phyloP scores from a whole-genome alignment of 2,888 invertebrate species.

The Tiliacea aurago region DNA sequence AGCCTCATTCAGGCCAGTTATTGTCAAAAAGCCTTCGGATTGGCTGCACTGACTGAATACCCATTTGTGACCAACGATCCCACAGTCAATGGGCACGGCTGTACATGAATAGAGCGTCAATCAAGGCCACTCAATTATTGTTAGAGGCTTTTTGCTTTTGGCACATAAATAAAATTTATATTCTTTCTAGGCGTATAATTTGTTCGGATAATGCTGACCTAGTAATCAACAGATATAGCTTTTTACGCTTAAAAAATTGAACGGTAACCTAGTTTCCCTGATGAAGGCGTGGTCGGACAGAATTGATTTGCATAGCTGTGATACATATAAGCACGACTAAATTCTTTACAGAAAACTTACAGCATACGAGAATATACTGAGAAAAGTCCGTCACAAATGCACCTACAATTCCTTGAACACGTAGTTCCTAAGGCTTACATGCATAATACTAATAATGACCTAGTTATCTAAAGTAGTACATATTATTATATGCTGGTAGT shows the following conservation, averaged over 20 bases:
- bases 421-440: constrained; percentile 38
- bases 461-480: constrained; percentile 48
- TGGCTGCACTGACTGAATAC: constrained; percentile 62
- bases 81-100: constrained; percentile 63
- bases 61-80: constrained; percentile 60
- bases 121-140: constrained; percentile 63
- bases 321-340: not conserved
- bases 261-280: constrained; percentile 34
- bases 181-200: constrained; percentile 38
- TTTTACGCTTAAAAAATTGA: constrained; percentile 40
- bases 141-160: constrained; percentile 44
- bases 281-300: constrained; percentile 25
- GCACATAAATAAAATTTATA: constrained; percentile 35
- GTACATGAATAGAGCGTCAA: constrained; percentile 60
- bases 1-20: constrained; percentile 25
- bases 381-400: not conserved
- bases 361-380: not conserved
- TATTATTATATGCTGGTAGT: constrained; percentile 47
- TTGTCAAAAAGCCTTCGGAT: constrained; percentile 53
- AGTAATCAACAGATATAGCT: constrained; percentile 38
- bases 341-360: not conserved
- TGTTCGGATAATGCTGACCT: constrained; percentile 34
- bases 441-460: constrained; percentile 53
- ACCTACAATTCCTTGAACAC: constrained; percentile 19
- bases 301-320: constrained; percentile 24